Evolutionary conservation across 1,140 invertebrate species (phyloP).

Genomic region (Pseudobourletiella spinata): DNA sequence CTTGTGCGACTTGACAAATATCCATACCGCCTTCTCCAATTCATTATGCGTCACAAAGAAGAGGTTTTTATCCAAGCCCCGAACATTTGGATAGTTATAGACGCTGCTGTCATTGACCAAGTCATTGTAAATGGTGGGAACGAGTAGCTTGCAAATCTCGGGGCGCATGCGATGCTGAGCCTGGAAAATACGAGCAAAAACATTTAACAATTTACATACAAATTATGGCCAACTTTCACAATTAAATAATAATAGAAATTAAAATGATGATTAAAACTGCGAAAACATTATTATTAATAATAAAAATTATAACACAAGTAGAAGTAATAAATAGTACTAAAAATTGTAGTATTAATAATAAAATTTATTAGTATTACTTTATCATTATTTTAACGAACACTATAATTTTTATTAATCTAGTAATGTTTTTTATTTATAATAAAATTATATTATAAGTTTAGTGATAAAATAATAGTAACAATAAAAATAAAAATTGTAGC

Average conservation of each 20-base stretch:
- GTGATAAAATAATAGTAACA: too few species aligned
- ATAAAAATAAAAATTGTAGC: too few species aligned
- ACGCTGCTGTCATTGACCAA: conserved; percentile 35
- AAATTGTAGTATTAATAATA: too few species aligned
- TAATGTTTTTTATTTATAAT: too few species aligned
- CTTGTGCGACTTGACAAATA: neutral
- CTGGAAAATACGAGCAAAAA: neutral
- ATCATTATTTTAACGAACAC: too few species aligned
- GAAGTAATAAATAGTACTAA: too few species aligned
- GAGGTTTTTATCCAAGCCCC: conserved; percentile 32
- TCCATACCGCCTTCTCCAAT: conserved; percentile 14
- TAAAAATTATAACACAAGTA: too few species aligned
- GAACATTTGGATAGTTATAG: conserved; percentile 23
- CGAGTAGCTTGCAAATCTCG: conserved; percentile 33
- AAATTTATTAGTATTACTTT: too few species aligned
- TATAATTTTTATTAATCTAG: too few species aligned
- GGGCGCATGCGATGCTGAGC: conserved; percentile 37
- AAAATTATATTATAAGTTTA: too few species aligned
- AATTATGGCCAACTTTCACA: neutral
- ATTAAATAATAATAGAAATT: neutral
- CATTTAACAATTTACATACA: neutral
- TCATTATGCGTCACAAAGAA: conserved; percentile 36
- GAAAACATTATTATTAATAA: too few species aligned
- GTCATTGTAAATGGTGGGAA: conserved; percentile 33
- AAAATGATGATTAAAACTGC: too few species aligned